Base-by-base conservation (phyloP, 2,113 vertebrate species). In the Colaptes auratus region DNA sequence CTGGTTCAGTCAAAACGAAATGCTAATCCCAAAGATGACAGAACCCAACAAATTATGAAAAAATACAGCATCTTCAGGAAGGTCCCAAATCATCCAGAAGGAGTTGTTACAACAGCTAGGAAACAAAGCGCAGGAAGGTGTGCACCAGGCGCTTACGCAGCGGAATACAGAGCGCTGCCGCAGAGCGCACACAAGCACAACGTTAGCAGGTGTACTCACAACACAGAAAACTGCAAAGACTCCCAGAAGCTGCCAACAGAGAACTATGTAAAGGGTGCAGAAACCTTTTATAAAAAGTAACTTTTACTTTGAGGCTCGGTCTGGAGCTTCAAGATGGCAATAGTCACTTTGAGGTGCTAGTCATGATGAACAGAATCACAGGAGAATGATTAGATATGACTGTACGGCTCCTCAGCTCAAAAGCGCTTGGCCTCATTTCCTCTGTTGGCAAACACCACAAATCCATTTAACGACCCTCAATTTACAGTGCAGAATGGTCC, bases 151-250 rank as follows among this genome's bases (percentile, higher is more conserved):
- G 42, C 74, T 50, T 50, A 76, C 1, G 0, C 16, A 27, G 0
- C 31, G 7, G 21, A 66, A 70, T 1, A 4, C 3, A 2, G 39
- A 50, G 6, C 36, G 10, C 8, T 35, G 15, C 35, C 76, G 60
- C 1, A 31, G 0, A 35, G 31, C 17, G 70, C 27, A 80, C 30
- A 27, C 0, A 80, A 3, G 69, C 23, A 27, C 0, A 80, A 3
- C 12, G 52, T 23, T 4, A 46, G 19, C 12, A 30, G 1, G 1
- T 17, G 3, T 21, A 72, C 24, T 84, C 48, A 84, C 48, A 83
- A 67, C 18, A 60, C 0, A 10, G 31, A 55, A 77, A 95, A 72
- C 15, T n/a, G 9, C 10, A 63, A 53, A 31, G 3, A 65, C 1
- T 53, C 86, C 12, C 55, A 25, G 35, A 4, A 53, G 44, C 1